Evolutionary conservation across 2,113 vertebrate genomes (phyloP), one percentile per base, ranked within the genome.

Genomic region (Periophthalmodon schlosseri): DNA sequence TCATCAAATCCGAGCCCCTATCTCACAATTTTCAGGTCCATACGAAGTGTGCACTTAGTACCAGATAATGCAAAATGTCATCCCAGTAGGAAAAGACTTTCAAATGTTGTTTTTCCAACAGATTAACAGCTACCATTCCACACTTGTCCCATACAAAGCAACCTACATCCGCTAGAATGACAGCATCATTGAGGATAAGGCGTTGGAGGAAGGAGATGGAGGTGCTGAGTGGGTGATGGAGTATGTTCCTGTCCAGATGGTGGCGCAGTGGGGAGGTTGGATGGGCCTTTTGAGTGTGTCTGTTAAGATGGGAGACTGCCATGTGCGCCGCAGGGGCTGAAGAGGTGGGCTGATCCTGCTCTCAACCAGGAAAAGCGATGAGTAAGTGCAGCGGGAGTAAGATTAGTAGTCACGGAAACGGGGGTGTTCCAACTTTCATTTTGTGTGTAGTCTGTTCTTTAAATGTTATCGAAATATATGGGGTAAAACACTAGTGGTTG

Each of bases 201-300:
- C 63, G 44, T 71, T 47, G 47, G 63, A 73, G 49, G 52, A 50
- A 72, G 23, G 70, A 49, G 49, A 44, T 71, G 61, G 73, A 83
- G 70, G 76, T 66, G 73, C 49, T 74, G 79, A 76, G 83, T 82
- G 84, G 84, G 83, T 73, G 87, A 88, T 70, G 78, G 80, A 65
- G 72, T 46, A 28, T 76, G 81, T 92, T 91, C 89, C 87, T 81
- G 87, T 88, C 85, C 91, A 92, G 91, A 91, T 89, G 91, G 91
- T 85, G 77, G 46, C 88, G 89, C 87, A 21, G 77, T 76, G 73
- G 89, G 88, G 76, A 85, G 70, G 72, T 71, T 90, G 84, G 73
- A 69, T 68, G 0, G 7, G 67, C 68, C 68, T 52, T 78, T 68
- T 77, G 24, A 68, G 74, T 16, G 69, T 81, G 74, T 61, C 50